Base-by-base conservation (phyloP, 2,113 vertebrate genomes). In the Felis catus region DNA sequence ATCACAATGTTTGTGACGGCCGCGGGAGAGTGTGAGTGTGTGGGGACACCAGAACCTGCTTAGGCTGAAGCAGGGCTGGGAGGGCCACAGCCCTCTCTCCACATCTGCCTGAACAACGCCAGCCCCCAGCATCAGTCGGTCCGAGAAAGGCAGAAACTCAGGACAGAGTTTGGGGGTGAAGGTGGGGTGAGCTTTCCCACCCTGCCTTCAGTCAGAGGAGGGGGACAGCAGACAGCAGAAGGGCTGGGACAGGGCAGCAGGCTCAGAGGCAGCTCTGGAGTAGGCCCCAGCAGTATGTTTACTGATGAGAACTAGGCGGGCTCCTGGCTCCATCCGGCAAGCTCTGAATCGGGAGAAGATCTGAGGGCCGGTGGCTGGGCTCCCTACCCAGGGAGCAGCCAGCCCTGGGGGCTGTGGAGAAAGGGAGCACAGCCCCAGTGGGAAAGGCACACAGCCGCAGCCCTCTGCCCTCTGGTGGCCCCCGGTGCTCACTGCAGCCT, bases 401-500 rank as follows among this genome's bases (percentile, higher is more conserved):
- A 39, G 23, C 33, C 1, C 4, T 1, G 31, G 78, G 63, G 33
- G 2, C 10, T 74, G 41, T n/a, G 25, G 63, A 74, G 31, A 81
- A 81, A 84, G 25, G 33, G 27, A 85, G 16, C 80, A 82, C 4
- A 48, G 74, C 21, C 27, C 39, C n/a, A 2, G 7, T 5, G 68
- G 19, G 29, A 27, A 78, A 55, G 55, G 63, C 51, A 58, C n/a
- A 63, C 33, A 66, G 80, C 80, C 9, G 76, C 95, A 39, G 70
- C 39, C 31, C 39, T 66, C 25, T 4, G 76, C 97, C 97, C 97
- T 86, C 98, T 97, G 84, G 94, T 12, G 98, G 96, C 48, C 39
- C 36, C 29, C 14, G 25, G 31, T 31, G 8, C 63, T 96, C 71
- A 70, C 76, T 96, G 88, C 91, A 92, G 92, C 80, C 90, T 82